Percentiles rank a stretch among this genome's conserved stretches.
phyloP scores from a whole-genome alignment of 2,113 vertebrate species.

The Lepus americanus region DNA sequence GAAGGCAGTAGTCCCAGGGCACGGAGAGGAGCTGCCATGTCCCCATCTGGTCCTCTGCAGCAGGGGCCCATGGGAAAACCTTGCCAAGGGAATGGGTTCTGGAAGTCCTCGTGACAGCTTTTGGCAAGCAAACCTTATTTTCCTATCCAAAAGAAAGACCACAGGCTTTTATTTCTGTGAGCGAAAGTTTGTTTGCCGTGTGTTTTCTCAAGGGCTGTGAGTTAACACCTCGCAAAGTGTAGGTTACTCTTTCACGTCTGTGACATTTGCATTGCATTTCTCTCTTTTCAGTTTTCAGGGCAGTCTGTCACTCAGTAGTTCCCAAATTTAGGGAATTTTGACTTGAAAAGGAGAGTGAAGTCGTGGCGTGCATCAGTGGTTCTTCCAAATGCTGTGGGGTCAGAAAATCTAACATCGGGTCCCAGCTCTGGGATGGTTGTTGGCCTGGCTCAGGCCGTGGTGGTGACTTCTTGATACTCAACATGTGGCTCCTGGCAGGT shows the following conservation, averaged over 20 bases:
- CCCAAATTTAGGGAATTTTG: neutral
- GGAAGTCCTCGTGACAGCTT: neutral
- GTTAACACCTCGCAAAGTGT: accelerated
- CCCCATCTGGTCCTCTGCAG: too few relatives aligned
- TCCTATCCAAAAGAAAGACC: neutral
- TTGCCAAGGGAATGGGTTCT: neutral
- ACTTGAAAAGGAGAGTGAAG: neutral
- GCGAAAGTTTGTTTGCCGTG: neutral
- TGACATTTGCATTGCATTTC: neutral
- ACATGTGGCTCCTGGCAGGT: neutral
- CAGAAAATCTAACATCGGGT: neutral
- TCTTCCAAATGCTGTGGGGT: neutral
- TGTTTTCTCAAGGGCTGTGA: neutral
- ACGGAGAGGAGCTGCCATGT: neutral
- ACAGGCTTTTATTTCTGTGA: neutral
- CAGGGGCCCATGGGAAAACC: neutral
- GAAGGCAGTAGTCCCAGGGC: neutral
- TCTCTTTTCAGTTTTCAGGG: constrained; percentile 8
- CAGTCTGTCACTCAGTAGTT: neutral
- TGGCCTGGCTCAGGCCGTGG: too few relatives aligned
- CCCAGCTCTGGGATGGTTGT: neutral
- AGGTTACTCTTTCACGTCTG: neutral
- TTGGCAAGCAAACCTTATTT: constrained; percentile 30
- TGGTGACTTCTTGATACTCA: too few relatives aligned
- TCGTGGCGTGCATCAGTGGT: neutral